Evolutionary conservation across 2,797 vertebrate species (phyloP), one percentile per base, ranked within the genome.

Genomic region (Acrocephalus scirpaceus): DNA sequence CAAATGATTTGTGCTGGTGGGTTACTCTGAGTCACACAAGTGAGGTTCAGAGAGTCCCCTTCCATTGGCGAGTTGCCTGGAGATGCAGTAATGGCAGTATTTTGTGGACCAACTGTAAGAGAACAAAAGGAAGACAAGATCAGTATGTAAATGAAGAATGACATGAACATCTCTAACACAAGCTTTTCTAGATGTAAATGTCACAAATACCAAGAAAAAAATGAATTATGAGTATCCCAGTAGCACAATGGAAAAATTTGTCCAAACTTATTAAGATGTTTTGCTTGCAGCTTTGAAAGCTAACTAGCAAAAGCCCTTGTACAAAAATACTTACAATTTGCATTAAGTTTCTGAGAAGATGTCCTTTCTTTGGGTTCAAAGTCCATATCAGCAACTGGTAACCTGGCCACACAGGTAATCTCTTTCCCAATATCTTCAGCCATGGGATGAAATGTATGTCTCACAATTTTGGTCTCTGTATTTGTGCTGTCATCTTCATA

Each of bases 261-360:
- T 74, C 51, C 32, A 86, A 29, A 42, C 32, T 60, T 29, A 16
- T 5, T 42, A 34, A 70, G 21, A 61, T 19, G 34, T 79, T 73
- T 62, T 84, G 34, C 29, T 86, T 70, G 56, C 26, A 78, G 32
- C 25, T 96, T 81, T 78, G 51, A 88, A 86, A 90, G 44, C 40
- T 78, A 65, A 34, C 8, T 57, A 90, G 25, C 30, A 5, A 75
- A 95, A 80, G 27, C 13, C 29, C n/a, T 36, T 38, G 40, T 32
- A 66, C 36, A 75, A 81, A 73, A 62, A 70, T 64, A 98, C 99
- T 98, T 97, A 99, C 99, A 98, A 88, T 98, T 97, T 54, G 98
- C 60, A 38, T 96, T 90, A 40, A 99, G 81, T 19, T 60, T 48
- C 70, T 96, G 44, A 8, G 74, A 95, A 22, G 96, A 76, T 9